These are phyloP conservation scores for Melolontha melolontha DNA, from an alignment of 2,888 invertebrate species.

Conservation along the genomic window DNA sequence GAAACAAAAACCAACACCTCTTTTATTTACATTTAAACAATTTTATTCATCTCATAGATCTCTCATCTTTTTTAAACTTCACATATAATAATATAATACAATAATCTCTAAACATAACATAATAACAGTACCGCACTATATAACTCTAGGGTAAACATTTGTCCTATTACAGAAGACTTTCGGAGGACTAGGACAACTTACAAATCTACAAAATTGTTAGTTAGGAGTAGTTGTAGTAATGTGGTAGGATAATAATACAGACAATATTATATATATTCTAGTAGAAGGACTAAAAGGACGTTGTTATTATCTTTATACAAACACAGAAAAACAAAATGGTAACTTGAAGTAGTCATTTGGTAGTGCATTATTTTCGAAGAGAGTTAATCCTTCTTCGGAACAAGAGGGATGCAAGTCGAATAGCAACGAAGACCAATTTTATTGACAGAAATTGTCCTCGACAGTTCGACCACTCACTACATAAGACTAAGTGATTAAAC, in stretches of 20 bases:
- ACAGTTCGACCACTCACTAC: background rate
- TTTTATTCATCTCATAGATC: slow-evolving; percentile 46
- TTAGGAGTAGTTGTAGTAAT: slow-evolving; percentile 1
- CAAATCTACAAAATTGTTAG: slow-evolving; percentile 50
- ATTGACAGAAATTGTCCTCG: no score
- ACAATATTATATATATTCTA: slow-evolving; percentile 28
- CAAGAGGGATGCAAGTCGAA: slow-evolving; percentile 6
- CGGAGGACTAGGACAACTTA: slow-evolving; percentile 63
- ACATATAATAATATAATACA: slow-evolving; percentile 53
- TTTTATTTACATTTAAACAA: slow-evolving; percentile 49
- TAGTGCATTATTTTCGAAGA: slow-evolving; percentile 23
- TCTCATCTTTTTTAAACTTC: slow-evolving; percentile 46
- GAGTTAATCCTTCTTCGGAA: slow-evolving; percentile 1
- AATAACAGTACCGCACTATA: slow-evolving; percentile 56
- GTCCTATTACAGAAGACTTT: slow-evolving; percentile 58
- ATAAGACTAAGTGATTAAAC: slow-evolving; percentile 22
- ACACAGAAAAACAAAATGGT: slow-evolving; percentile 25
- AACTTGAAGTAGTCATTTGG: slow-evolving; percentile 44
- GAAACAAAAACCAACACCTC: slow-evolving; percentile 44
- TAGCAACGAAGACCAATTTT: no score
- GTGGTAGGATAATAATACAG: slow-evolving; percentile 32
- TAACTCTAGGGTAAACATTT: slow-evolving; percentile 44
- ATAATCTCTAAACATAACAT: slow-evolving; percentile 56
- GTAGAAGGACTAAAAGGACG: slow-evolving; percentile 29
- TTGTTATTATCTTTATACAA: slow-evolving; percentile 41